These are phyloP conservation scores for Acrossocheilus wenchowensis DNA, from an alignment of 2,797 vertebrate species.

Conservation along the genomic window DNA sequence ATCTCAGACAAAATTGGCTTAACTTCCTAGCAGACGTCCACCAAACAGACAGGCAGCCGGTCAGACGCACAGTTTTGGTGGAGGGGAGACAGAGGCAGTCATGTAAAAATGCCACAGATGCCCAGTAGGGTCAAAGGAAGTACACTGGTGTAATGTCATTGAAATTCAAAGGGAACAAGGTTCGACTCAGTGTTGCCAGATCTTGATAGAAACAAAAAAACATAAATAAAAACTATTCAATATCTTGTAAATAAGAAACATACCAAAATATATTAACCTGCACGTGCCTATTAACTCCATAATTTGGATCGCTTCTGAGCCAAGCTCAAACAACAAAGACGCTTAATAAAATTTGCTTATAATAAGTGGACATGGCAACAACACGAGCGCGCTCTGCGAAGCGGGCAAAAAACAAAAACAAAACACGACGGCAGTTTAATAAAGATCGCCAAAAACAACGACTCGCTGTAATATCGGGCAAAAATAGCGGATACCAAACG, in stretches of 20 bases:
- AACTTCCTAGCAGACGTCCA: constrained; percentile 39
- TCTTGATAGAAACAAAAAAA: neutral
- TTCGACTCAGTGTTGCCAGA: neutral
- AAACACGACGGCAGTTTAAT: neutral
- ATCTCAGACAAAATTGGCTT: constrained; percentile 55
- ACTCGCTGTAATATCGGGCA: neutral
- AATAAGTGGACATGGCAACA: neutral
- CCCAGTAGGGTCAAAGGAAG: constrained; percentile 20
- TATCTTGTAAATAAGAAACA: neutral
- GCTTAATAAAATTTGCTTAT: neutral
- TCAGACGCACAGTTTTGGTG: neutral
- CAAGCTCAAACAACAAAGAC: neutral
- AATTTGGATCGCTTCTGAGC: neutral
- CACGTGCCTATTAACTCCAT: neutral
- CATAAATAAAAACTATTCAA: neutral
- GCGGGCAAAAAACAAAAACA: neutral
- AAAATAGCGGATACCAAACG: neutral
- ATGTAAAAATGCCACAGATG: constrained; percentile 16
- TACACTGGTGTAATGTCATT: neutral
- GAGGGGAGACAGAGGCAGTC: neutral
- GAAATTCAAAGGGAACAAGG: neutral
- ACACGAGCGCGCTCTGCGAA: neutral
- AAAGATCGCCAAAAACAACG: neutral
- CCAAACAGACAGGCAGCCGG: neutral
- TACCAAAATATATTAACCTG: neutral